Evolutionary conservation across 2,888 invertebrate species (phyloP), one percentile per base, ranked within the genome.

Genomic region (Ectemnius cavifrons): DNA sequence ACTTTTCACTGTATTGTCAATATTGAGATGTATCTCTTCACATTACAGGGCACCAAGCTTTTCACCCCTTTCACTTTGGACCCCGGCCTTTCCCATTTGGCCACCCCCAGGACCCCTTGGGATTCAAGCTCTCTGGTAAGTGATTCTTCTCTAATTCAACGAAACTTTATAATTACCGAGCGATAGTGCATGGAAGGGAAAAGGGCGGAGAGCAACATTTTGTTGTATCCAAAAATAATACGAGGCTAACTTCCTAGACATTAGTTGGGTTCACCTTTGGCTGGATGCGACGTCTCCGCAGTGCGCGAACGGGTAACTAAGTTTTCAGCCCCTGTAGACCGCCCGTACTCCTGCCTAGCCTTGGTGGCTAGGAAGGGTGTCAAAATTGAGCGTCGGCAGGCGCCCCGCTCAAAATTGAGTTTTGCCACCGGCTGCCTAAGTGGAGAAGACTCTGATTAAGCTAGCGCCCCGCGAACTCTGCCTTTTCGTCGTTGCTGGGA

Each of bases 41-140:
- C 75, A 76, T 89, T 89, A 74, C 89, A 92, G 93, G 97, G 77
- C 97, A 97, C 90, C 96, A 96, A 88, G 95, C 95, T 78, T 97
- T 97, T 91, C 97, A 97, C 92, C 97, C 97, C 73, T 97, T 96
- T 92, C 97, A 96, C 87, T 97, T 97, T 90, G 97, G 96, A 73
- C 96, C 96, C 46, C 93, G 95, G 82, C 93, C 96, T 78, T 97
- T 97, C 90, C 91, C 91, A 62, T 92, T 92, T 79, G 92, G 91
- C 71, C 91, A 91, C 73, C 95, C 95, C 61, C 95, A 96, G 67
- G 97, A 97, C 91, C 96, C 96, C 2, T 91, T 97, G 88, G 96
- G 96, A 82, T 97, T 97, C 91, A 97, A 97, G 92, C 92, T 97
- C 86, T 95, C 96, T 91, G 97, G 97, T 97, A 93, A 94, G 93